Evolutionary conservation across 2,113 vertebrate species (phyloP).

Genomic region (Trachemys scripta): DNA sequence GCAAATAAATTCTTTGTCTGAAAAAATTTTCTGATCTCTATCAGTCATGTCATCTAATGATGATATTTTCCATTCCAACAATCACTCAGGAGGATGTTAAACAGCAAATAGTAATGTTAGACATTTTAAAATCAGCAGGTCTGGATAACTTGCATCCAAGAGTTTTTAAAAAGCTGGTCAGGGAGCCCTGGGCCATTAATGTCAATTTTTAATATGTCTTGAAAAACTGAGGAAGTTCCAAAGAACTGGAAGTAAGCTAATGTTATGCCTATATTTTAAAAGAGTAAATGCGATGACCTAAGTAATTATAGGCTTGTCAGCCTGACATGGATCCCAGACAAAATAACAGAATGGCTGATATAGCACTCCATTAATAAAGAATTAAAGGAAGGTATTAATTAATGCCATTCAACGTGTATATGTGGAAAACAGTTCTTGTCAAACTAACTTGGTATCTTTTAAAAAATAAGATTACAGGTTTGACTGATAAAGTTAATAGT

Average conservation of each 20-base stretch:
- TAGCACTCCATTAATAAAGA: neutral
- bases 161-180: neutral
- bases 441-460: neutral
- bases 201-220: neutral
- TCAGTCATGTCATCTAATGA: too few species aligned
- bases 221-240: neutral
- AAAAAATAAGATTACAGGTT: neutral
- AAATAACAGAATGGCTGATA: neutral
- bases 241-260: neutral
- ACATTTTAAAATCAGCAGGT: neutral
- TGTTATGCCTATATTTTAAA: neutral
- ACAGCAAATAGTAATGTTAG: neutral
- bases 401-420: neutral
- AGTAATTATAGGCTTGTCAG: neutral
- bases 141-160: neutral
- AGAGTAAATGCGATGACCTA: neutral
- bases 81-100: neutral
- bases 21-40: too few species aligned
- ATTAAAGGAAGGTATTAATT: neutral
- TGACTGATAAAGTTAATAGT: neutral
- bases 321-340: neutral
- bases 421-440: neutral
- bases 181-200: neutral
- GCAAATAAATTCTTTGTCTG: neutral
- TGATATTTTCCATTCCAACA: too few species aligned